Evolutionary conservation across 1,140 invertebrate genomes (phyloP), one percentile per base, ranked within the genome.

Genomic region (Drosophila pandora): DNA sequence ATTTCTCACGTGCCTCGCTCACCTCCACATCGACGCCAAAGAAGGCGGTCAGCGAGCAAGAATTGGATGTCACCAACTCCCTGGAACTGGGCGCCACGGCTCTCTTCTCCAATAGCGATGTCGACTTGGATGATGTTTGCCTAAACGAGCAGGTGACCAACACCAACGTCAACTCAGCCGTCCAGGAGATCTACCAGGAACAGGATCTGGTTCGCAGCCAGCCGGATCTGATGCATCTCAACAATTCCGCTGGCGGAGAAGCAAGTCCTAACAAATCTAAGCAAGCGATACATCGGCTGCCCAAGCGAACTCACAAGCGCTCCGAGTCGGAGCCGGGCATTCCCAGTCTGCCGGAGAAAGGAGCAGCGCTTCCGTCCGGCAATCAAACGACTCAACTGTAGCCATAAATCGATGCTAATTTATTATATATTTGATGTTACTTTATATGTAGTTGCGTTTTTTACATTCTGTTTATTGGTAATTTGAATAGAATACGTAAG

Each of bases 31-130:
- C 83, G 2, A 88, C 83, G 21, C 83, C 83, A 22, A 88, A 83
- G 7, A 88, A 83, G 32, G 61, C 79, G n/a, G 17, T 53, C 12
- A 84, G 79, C 47, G 90, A 92, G 30, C 75, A 84, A 32, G 89
- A 93, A 30, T 53, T 93, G 7, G 72, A 93, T 50, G 92, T 93
- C 7, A 93, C 93, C 64, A 87, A 90, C 41, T 91, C 90, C 1
- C 83, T 93, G 21, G 93, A 93, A 54, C 92, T 94, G 71, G 93
- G 94, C 25, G 93, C 95, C 1, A 95, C 95, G 13, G 95, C 96
- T 1, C 95, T 97, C 34, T 96, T 98, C 91, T 96, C 96, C 1
- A 97, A 98, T 82, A 97, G 96, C 85, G 95, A 96, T n/a, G 96
- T 98, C 1, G 96, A 96, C 91, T 92, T 96, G 28, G 96, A 96